Base-by-base conservation (phyloP, 2,797 vertebrate species). In the Hippocampus kuda region DNA sequence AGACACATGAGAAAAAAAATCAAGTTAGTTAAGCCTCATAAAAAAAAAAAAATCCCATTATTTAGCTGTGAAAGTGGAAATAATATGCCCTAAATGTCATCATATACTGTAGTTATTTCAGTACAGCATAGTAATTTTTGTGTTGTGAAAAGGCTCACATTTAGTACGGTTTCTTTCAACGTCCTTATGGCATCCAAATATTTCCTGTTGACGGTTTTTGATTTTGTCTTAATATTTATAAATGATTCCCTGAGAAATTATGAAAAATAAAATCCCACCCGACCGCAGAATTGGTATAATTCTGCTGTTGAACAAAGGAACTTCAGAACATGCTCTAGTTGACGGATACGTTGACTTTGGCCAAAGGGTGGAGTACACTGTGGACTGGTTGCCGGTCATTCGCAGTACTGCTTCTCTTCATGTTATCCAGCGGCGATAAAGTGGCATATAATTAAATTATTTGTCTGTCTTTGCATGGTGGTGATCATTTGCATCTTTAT, bases 1-100 rank as follows among this genome's bases (percentile, higher is more conserved):
- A 76, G 71, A 72, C 74, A 72, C 75, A 72, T 69, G 46, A 64
- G 6, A 18, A 30, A 30, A 18, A 71, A 80, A 59, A 26, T 59
- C 41, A 1, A 24, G n/a, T 65, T 65, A 15, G 54, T n/a, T 56
- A 56, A 4, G n/a, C 24, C 54, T 56, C 54, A 56, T 56, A 12
- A 56, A 56, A 65, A 34, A 6, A 34, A 34, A 34, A 16, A 48
- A 64, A 44, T 44, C 3, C 15, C 11, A 56, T 10, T 24, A 56
- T 24, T 54, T 27, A 26, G 11, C 54, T 26, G 24, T 15, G 54
- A 26, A 57, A 57, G 11, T 12, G 54, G 54, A 57, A 57, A 27
- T 57, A 13, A 4, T 26, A 57, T 57, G 24, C 12, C 54, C 54
- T 26, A 57, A 57, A 27, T 57, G 24, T 57, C 54, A 57, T 57